Conservation (phyloP, 2,113 vertebrate genomes). For the Hydrolagus affinis region DNA sequence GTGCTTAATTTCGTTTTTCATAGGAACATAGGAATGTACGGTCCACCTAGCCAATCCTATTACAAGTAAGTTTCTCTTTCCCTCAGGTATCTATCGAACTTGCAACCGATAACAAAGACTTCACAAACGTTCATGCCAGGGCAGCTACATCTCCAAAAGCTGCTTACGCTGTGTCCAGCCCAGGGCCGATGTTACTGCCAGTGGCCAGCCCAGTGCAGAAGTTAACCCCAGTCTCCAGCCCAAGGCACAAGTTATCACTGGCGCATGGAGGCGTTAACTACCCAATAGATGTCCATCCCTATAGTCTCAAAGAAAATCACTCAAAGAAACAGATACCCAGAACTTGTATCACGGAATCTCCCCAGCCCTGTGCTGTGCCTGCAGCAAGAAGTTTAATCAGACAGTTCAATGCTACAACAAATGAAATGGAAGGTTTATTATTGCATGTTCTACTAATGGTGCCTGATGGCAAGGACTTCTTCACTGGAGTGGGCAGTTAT, state of each 20-base stretch:
- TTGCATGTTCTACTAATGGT: constrained; percentile 82
- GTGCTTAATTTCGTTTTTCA: neutral
- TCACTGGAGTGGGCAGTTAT: constrained; percentile 38
- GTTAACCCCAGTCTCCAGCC: neutral
- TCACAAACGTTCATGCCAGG: constrained; percentile 34
- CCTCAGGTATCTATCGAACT: constrained; percentile 75
- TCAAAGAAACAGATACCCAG: constrained; percentile 19
- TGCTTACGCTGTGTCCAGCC: neutral
- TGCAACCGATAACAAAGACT: constrained; percentile 49
- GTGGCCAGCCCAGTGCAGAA: constrained; percentile 35
- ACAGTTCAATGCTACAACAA: constrained; percentile 1
- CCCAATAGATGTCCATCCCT: neutral
- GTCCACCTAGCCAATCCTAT: neutral
- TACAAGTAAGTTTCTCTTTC: constrained; percentile 14
- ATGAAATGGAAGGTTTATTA: constrained; percentile 51
- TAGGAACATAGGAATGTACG: no score
- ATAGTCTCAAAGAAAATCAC: constrained; percentile 29
- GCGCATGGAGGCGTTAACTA: neutral
- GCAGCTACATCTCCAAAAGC: neutral
- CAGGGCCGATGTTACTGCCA: constrained; percentile 29
- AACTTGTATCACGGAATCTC: neutral
- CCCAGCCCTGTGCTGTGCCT: neutral
- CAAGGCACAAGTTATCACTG: neutral
- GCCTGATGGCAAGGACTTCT: constrained; percentile 73
- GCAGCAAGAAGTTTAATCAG: neutral